Conservation (phyloP, 1,140 invertebrate genomes). For the Rhizoglyphus robini region DNA sequence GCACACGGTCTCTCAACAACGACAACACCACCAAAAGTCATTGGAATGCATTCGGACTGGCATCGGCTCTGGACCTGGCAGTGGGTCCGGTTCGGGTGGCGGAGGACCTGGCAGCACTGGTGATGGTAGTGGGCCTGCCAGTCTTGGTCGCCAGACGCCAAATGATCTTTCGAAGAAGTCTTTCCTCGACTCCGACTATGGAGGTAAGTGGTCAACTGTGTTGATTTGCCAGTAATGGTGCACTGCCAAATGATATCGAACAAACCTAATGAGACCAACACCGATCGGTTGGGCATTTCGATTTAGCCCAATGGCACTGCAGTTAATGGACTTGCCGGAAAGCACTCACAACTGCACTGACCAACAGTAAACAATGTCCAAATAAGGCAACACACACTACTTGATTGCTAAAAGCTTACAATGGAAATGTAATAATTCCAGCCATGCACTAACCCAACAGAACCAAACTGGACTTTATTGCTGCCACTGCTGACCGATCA, state of each 20-base stretch:
- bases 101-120: not conserved
- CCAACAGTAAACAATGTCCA: too few relatives aligned
- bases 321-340: too few relatives aligned
- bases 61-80: slow-evolving; percentile 18
- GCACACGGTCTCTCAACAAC: slow-evolving; percentile 28
- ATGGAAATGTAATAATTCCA: too few relatives aligned
- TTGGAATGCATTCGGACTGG: slow-evolving; percentile 16
- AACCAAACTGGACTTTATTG: too few relatives aligned
- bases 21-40: slow-evolving; percentile 14
- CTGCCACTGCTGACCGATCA: too few relatives aligned
- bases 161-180: slow-evolving; percentile 10
- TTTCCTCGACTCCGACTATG: slow-evolving; percentile 10
- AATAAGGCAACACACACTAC: too few relatives aligned
- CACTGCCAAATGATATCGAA: not conserved
- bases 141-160: slow-evolving; percentile 4
- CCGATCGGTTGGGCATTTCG: too few relatives aligned
- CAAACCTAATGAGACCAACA: too few relatives aligned
- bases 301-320: too few relatives aligned
- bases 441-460: too few relatives aligned
- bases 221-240: not conserved
- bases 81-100: slow-evolving; percentile 19
- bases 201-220: slow-evolving; percentile 16
- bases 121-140: not conserved
- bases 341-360: too few relatives aligned
- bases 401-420: too few relatives aligned